Percentiles rank a stretch among this genome's conserved stretches.
phyloP scores from a whole-genome alignment of 1,140 invertebrate genomes.

The Cardiocondyla obscurior region DNA sequence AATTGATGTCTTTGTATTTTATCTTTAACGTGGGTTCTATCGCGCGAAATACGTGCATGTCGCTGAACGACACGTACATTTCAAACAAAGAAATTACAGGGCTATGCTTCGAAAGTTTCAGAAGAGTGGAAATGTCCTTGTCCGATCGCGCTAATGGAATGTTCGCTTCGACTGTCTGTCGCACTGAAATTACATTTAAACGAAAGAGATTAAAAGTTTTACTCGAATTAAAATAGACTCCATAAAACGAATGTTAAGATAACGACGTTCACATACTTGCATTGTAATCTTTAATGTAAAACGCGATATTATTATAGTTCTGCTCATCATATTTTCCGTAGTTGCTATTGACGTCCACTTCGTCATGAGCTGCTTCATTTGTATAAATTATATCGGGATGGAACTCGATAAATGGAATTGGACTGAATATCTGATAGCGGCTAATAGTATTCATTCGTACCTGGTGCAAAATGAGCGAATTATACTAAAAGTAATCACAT shows the following conservation, averaged over 20 bases:
- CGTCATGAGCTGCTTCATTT: slow-evolving; percentile 84
- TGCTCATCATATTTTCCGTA: slow-evolving; percentile 91
- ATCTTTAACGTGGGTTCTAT: slow-evolving; percentile 89
- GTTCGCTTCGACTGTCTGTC: slow-evolving; percentile 85
- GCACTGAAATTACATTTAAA: slow-evolving; percentile 83
- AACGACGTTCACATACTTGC: slow-evolving; percentile 83
- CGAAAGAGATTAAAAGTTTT: slow-evolving; percentile 10
- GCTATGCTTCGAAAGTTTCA: slow-evolving; percentile 75
- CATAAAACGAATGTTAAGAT: background rate
- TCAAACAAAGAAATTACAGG: slow-evolving; percentile 85
- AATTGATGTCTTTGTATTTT: slow-evolving; percentile 84
- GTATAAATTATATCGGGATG: slow-evolving; percentile 87
- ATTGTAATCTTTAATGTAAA: slow-evolving; percentile 93
- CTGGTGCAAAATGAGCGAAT: slow-evolving; percentile 77
- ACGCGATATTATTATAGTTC: slow-evolving; percentile 90
- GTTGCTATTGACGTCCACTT: slow-evolving; percentile 90
- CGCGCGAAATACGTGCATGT: slow-evolving; percentile 88
- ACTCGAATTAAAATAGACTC: slow-evolving; percentile 19
- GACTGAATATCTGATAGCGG: slow-evolving; percentile 91
- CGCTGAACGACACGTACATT: slow-evolving; percentile 86
- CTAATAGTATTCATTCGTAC: slow-evolving; percentile 94
- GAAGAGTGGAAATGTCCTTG: slow-evolving; percentile 85
- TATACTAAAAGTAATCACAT: slow-evolving; percentile 4
- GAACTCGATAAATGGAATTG: slow-evolving; percentile 92
- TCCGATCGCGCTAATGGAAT: slow-evolving; percentile 87